Conservation (phyloP, 1,140 invertebrate species). For the Nomia melanderi region DNA sequence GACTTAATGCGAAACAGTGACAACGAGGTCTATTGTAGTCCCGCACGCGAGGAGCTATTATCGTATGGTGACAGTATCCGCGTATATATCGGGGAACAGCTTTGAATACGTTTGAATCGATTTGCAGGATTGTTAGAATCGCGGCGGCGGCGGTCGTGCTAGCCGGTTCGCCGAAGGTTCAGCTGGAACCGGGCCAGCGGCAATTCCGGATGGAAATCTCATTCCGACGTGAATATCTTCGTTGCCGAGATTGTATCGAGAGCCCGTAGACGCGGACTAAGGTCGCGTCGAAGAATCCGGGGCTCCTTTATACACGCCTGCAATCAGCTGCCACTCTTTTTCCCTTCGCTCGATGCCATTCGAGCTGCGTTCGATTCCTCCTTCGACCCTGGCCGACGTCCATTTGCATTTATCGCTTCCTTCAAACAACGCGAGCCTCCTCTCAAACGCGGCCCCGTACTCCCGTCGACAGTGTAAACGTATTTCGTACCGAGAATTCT, state of each 20-base stretch:
- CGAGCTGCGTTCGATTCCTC: not conserved
- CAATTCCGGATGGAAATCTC: slow-evolving; percentile 74
- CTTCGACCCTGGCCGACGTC: not conserved
- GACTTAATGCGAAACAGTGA: slow-evolving; percentile 59
- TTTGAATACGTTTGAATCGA: slow-evolving; percentile 78
- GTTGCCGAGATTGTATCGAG: slow-evolving; percentile 64
- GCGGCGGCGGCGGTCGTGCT: slow-evolving; percentile 17
- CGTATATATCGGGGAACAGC: slow-evolving; percentile 71
- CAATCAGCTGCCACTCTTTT: slow-evolving; percentile 66
- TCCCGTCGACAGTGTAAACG: not conserved
- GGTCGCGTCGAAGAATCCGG: slow-evolving; percentile 41
- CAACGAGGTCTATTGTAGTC: slow-evolving; percentile 61
- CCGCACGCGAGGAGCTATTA: slow-evolving; percentile 55
- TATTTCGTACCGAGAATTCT: too few relatives aligned
- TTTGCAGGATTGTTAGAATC: slow-evolving; percentile 66
- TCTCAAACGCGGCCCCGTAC: not conserved
- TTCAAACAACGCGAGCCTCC: not conserved
- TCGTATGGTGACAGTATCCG: slow-evolving; percentile 64
- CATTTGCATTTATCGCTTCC: slow-evolving; percentile 49
- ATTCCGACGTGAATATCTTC: slow-evolving; percentile 66
- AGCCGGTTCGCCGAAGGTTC: slow-evolving; percentile 35
- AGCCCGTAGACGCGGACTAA: slow-evolving; percentile 37
- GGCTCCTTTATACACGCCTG: slow-evolving; percentile 47
- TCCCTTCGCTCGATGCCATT: not conserved
- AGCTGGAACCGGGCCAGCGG: slow-evolving; percentile 69